These are phyloP conservation scores for Drosophila trichaetosa DNA, from an alignment of 2,888 invertebrate genomes.

Conservation along the genomic window DNA sequence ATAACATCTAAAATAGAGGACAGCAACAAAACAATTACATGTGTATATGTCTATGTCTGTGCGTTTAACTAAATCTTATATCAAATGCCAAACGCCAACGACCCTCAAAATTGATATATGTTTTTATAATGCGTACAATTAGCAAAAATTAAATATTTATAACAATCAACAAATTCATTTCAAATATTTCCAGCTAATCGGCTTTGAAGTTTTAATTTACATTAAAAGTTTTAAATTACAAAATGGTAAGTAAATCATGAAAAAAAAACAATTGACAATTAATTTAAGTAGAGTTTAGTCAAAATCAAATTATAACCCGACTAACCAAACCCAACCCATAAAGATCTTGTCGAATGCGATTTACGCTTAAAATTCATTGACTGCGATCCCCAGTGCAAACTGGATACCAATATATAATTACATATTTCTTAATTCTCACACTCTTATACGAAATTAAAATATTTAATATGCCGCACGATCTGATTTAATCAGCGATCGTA, in stretches of 20 bases:
- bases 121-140: constrained; percentile 36
- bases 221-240: constrained; percentile 51
- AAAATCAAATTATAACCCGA: neutral
- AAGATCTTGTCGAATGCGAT: constrained; percentile 14
- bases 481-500: constrained; percentile 54
- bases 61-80: constrained; percentile 20
- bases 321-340: neutral
- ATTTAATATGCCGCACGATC: constrained; percentile 59
- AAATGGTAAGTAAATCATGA: constrained; percentile 52
- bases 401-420: neutral
- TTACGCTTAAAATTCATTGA: constrained; percentile 13
- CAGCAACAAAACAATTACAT: constrained; percentile 41
- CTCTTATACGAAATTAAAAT: constrained; percentile 44
- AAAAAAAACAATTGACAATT: neutral
- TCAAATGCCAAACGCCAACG: constrained; percentile 50
- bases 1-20: constrained; percentile 54
- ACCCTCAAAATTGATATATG: constrained; percentile 46
- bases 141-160: constrained; percentile 25
- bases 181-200: constrained; percentile 53
- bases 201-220: constrained; percentile 51
- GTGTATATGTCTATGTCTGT: constrained; percentile 10
- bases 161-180: constrained; percentile 31
- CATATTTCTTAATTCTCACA: constrained; percentile 45
- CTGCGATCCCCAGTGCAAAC: constrained; percentile 5
- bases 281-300: neutral